Conservation (phyloP, 2,797 vertebrate genomes). For the Dryobates pubescens region DNA sequence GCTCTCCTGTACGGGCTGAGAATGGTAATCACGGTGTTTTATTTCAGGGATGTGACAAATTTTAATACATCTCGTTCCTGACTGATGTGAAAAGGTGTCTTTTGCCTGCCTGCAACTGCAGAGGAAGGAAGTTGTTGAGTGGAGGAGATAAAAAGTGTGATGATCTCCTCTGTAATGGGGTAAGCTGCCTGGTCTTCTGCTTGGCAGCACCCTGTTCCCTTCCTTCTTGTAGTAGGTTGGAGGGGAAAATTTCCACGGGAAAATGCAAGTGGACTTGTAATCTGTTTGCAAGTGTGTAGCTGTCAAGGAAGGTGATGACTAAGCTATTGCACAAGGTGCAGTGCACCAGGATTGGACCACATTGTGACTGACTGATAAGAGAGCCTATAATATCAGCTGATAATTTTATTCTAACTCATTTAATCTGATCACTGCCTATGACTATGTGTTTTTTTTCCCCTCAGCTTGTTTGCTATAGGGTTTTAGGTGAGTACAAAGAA, state of each 20-base stretch:
- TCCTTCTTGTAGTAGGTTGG: not conserved
- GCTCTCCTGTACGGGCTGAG: not conserved
- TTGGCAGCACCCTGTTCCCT: fast-evolving
- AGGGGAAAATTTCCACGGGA: not conserved
- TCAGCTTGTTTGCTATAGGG: not conserved
- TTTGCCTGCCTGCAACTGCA: not conserved
- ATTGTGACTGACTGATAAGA: not conserved
- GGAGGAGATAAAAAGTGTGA: not conserved
- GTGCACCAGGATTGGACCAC: not conserved
- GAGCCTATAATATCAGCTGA: not conserved
- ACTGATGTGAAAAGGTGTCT: constrained; percentile 5
- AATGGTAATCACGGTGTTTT: not conserved
- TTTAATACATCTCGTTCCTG: not conserved
- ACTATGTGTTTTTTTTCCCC: not conserved
- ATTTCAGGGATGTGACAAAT: not conserved
- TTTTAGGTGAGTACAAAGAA: not conserved
- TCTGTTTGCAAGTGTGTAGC: not conserved
- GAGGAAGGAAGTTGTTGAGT: constrained; percentile 61
- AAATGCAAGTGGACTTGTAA: constrained; percentile 12
- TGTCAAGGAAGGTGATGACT: constrained; percentile 63
- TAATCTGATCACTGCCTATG: not conserved
- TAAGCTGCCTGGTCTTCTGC: not conserved
- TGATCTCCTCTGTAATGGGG: not conserved
- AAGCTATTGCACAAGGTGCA: constrained; percentile 44
- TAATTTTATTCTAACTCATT: not conserved